These are phyloP conservation scores for Agrilus planipennis DNA, from an alignment of 1,140 invertebrate genomes.

Conservation along the genomic window DNA sequence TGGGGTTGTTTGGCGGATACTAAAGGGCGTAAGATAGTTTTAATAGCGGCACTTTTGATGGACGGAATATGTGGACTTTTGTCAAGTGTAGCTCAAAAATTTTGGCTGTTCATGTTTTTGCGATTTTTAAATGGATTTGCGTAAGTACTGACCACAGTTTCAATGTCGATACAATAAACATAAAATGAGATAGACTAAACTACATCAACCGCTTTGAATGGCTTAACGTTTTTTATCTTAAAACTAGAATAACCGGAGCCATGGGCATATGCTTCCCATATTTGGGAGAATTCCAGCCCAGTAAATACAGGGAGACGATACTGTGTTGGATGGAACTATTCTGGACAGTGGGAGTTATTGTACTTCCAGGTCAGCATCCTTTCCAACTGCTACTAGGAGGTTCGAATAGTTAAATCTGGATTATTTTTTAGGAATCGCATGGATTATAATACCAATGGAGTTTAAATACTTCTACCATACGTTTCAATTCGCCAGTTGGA, in stretches of 20 bases:
- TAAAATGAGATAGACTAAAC: no score
- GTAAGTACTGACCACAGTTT: slow-evolving; percentile 43
- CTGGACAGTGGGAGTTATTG: slow-evolving; percentile 61
- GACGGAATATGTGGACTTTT: slow-evolving; percentile 62
- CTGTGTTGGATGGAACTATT: slow-evolving; percentile 72
- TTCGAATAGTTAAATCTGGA: no score
- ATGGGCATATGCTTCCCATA: slow-evolving; percentile 68
- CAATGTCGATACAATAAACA: no score
- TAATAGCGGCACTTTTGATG: slow-evolving; percentile 62
- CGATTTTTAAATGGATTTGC: slow-evolving; percentile 75
- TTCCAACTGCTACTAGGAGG: no score
- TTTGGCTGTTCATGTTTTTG: slow-evolving; percentile 61
- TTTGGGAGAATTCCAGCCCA: slow-evolving; percentile 63
- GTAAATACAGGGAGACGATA: slow-evolving; percentile 59
- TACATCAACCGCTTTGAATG: no score
- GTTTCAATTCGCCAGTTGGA: slow-evolving; percentile 62
- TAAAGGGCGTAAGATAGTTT: slow-evolving; percentile 60
- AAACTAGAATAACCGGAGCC: slow-evolving; percentile 53
- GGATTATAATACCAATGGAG: slow-evolving; percentile 56
- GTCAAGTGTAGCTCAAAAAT: slow-evolving; percentile 65
- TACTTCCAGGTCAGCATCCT: slow-evolving; percentile 47
- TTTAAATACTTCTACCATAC: slow-evolving; percentile 40
- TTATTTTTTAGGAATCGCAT: slow-evolving; percentile 52
- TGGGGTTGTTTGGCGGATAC: slow-evolving; percentile 80
- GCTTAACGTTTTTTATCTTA: no score